Conservation (phyloP, 2,888 invertebrate genomes). For the Tachina lurida region DNA sequence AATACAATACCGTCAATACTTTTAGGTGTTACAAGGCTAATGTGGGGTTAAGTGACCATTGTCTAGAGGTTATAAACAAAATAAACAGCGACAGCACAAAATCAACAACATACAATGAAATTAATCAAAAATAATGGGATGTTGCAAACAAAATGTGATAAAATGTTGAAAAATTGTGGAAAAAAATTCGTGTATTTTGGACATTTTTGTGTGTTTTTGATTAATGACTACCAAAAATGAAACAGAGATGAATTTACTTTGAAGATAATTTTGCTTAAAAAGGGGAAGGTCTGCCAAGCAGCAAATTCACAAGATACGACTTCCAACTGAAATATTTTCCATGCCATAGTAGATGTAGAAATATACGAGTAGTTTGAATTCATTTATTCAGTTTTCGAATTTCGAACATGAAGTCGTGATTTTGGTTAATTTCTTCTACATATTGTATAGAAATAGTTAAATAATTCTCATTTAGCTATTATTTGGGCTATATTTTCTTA, state of each 20-base stretch:
- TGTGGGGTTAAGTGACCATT: slow-evolving; percentile 70
- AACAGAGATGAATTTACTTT: slow-evolving; percentile 33
- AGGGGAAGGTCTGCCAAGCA: background rate
- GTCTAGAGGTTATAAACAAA: slow-evolving; percentile 48
- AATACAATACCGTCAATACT: slow-evolving; percentile 17
- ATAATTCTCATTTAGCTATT: too few species aligned
- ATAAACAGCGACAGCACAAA: slow-evolving; percentile 37
- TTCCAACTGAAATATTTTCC: too few species aligned
- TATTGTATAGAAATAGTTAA: too few species aligned
- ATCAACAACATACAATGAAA: slow-evolving; percentile 51
- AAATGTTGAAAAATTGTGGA: slow-evolving; percentile 45
- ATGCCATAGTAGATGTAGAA: too few species aligned
- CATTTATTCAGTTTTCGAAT: too few species aligned
- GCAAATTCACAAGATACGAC: background rate
- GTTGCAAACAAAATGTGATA: slow-evolving; percentile 62
- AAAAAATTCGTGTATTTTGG: slow-evolving; percentile 21
- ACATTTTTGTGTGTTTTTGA: slow-evolving; percentile 56
- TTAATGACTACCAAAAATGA: slow-evolving; percentile 59
- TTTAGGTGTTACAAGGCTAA: slow-evolving; percentile 70
- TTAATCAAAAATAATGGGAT: slow-evolving; percentile 66
- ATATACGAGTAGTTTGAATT: too few species aligned
- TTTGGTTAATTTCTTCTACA: too few species aligned
- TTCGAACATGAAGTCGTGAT: too few species aligned
- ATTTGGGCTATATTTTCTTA: too few species aligned
- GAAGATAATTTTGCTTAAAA: slow-evolving; percentile 5